Conservation (phyloP, 2,888 invertebrate species). For the Branchellion lobata region DNA sequence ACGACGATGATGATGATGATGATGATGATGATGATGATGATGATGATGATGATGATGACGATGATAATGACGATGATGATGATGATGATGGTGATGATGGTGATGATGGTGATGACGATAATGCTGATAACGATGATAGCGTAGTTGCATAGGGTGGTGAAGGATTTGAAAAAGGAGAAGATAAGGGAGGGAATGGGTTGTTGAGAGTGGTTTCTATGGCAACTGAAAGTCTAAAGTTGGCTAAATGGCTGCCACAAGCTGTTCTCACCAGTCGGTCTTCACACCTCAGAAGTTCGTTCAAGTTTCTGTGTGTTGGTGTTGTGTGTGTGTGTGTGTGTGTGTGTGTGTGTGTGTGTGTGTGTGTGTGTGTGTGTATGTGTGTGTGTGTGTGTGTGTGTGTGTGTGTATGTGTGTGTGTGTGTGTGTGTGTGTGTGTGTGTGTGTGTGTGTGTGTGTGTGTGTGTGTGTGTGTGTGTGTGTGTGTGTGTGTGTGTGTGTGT, state of each 20-base stretch:
- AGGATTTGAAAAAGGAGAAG: neutral
- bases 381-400: neutral
- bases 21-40: neutral
- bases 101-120: slow-evolving; percentile 23
- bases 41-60: neutral
- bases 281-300: slow-evolving; percentile 48
- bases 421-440: neutral
- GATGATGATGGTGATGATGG: slow-evolving; percentile 36
- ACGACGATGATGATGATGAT: neutral
- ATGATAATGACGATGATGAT: slow-evolving; percentile 10
- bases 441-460: slow-evolving; percentile 35
- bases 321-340: neutral
- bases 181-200: neutral
- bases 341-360: slow-evolving; percentile 7
- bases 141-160: neutral
- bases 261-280: slow-evolving; percentile 50
- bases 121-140: slow-evolving; percentile 18
- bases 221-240: slow-evolving; percentile 50
- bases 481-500: too few relatives aligned
- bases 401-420: neutral
- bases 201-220: slow-evolving; percentile 44
- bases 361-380: slow-evolving; percentile 11
- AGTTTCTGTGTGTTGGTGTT: slow-evolving; percentile 26
- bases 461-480: too few relatives aligned
- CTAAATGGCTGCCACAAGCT: slow-evolving; percentile 50